Evolutionary conservation across 2,888 invertebrate genomes (phyloP), one percentile per base, ranked within the genome.

Genomic region (Andrena marginata): DNA sequence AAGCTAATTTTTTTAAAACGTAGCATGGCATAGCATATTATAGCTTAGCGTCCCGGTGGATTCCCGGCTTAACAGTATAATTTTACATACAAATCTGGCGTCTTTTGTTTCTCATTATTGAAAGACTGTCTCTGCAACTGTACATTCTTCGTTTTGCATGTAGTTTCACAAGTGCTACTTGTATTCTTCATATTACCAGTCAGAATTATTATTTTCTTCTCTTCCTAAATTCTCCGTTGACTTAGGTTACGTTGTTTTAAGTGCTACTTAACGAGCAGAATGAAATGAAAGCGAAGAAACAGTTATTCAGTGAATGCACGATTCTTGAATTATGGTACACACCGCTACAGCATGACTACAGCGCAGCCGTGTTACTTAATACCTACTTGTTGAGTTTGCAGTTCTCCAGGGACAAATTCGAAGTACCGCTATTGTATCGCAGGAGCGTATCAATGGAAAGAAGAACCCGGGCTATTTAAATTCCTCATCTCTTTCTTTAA

Each of bases 81-180:
- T 35, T 54, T 51, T 48, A 85, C 88, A 2, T 82, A 89, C 90
- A 29, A 65, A 54, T 77, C 68, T 7, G 5, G 72, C 1, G 68
- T 48, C 26, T 51, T 63, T 23, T 59, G 60, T 8, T 73, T 51
- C n/a, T 73, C 72, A 54, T 29, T 16, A 67, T 42, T 20, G n/a
- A 49, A 49, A 23, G 10, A 1, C 16, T 56, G 49, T n/a, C 67
- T 48, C 31, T 48, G 35, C 16, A 26, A 59, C 65, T 67, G 59
- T 13, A 29, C 10, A 35, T 51, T 48, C 42, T 78, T 84, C 13
- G 20, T n/a, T 73, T 78, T 86, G 1, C 59, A 31, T 31, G 26
- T 2, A 13, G 16, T 20, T 26, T 76, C 76, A 29, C 31, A 70
- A 16, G n/a, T 59, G 33, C 26, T 59, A 10, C 26, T 49, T 51